These are phyloP conservation scores for Aix galericulata DNA, from an alignment of 2,113 vertebrate genomes.

Conservation along the genomic window DNA sequence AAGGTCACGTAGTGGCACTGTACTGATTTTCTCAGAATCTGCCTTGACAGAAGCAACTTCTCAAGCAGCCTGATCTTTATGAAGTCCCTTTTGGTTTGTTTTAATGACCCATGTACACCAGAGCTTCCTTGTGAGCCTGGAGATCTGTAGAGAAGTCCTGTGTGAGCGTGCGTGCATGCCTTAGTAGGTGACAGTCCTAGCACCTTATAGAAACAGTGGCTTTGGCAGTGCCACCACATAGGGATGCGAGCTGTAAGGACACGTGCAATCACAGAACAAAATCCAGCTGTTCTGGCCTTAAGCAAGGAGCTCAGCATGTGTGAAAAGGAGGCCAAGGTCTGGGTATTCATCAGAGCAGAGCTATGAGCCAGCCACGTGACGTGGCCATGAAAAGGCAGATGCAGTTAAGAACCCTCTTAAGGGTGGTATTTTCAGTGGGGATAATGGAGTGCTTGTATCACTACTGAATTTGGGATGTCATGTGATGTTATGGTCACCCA, in stretches of 20 bases:
- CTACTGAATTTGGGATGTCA: not conserved
- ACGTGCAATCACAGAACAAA: not conserved
- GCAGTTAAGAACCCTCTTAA: not conserved
- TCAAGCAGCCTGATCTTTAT: not conserved
- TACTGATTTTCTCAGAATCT: not conserved
- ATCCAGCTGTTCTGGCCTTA: not conserved
- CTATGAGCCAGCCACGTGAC: accelerated
- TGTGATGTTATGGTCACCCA: not conserved
- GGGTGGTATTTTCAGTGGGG: not conserved
- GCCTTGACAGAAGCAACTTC: constrained; percentile 2
- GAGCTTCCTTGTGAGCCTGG: not conserved
- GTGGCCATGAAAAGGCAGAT: not conserved
- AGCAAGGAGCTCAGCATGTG: not conserved
- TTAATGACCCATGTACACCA: not conserved
- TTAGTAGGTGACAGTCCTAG: not conserved
- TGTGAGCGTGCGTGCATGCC: too few species aligned
- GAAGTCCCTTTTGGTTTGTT: not conserved
- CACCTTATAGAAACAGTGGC: not conserved
- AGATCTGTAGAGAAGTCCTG: not conserved
- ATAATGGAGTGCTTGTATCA: not conserved
- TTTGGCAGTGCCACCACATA: not conserved
- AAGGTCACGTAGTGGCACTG: not conserved
- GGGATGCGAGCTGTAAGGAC: accelerated
- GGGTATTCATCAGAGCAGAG: not conserved
- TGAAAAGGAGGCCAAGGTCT: not conserved